A percentile compares a stretch with the other conserved stretches of the same genome.
Evolutionary conservation across 92 coral and sea anemone genomes (phyloP).

Genomic region (Paramuricea clavata): DNA sequence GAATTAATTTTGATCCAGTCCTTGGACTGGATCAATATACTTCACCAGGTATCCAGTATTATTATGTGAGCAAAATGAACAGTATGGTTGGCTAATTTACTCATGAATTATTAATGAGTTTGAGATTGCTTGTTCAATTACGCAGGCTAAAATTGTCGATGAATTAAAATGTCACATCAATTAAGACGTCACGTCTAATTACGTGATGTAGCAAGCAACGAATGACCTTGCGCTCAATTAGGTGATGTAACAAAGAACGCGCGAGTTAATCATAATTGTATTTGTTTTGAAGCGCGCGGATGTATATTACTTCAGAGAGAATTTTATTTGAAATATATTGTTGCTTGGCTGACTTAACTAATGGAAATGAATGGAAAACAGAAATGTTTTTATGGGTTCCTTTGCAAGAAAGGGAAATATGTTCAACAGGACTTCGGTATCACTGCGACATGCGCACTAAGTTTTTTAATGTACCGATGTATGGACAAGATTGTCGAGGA

Average conservation of each 20-base stretch:
- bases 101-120: too few species aligned
- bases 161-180: background rate
- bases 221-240: too few species aligned
- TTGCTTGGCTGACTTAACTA: background rate
- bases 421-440: conserved; percentile 6
- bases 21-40: too few species aligned
- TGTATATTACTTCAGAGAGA: background rate
- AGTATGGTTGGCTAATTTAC: too few species aligned
- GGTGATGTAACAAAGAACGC: too few species aligned
- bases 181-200: background rate
- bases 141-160: too few species aligned
- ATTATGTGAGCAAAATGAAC: too few species aligned
- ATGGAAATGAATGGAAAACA: background rate
- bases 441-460: too few species aligned
- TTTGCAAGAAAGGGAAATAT: background rate
- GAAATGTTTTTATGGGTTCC: background rate
- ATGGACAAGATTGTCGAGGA: conserved; percentile 38
- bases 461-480: conserved; percentile 25
- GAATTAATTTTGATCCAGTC: too few species aligned
- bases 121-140: too few species aligned
- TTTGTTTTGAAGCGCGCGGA: conserved; percentile 5
- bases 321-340: background rate
- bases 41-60: too few species aligned
- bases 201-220: background rate
- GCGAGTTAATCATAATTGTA: background rate